phyloP scores from a whole-genome alignment of 2,113 vertebrate species.

The Urocynchramus pylzowi region DNA sequence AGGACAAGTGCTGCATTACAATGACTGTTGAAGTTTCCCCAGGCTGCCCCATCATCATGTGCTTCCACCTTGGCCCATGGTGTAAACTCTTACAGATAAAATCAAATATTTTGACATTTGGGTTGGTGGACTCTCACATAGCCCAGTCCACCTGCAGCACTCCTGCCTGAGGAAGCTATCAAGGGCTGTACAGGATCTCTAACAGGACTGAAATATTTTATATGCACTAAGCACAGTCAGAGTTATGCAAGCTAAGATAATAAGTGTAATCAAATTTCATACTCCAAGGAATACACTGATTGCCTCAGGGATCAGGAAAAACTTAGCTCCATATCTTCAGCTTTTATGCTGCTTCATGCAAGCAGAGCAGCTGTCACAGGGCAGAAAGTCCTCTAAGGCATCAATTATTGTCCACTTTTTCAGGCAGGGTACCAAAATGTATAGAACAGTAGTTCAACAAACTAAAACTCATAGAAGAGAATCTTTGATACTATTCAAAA shows the following conservation, averaged over 20 bases:
- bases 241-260: constrained; percentile 37
- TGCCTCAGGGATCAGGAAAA: constrained; percentile 8
- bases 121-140: not conserved
- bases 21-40: not conserved
- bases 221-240: not conserved
- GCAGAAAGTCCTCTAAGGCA: not conserved
- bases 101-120: not conserved
- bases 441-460: not conserved
- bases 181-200: not conserved
- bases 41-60: not conserved
- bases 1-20: not conserved
- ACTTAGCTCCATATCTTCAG: not conserved
- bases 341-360: not conserved
- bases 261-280: constrained; percentile 59
- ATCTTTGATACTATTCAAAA: not conserved
- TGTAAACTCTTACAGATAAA: not conserved
- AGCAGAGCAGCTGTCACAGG: not conserved
- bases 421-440: not conserved
- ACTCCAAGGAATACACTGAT: constrained; percentile 44
- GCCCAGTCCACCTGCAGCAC: not conserved
- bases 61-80: not conserved
- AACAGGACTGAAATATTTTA: not conserved
- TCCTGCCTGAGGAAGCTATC: not conserved
- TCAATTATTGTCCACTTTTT: not conserved
- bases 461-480: not conserved